Conservation (phyloP, 2,797 vertebrate genomes). For the Balearica regulorum region DNA sequence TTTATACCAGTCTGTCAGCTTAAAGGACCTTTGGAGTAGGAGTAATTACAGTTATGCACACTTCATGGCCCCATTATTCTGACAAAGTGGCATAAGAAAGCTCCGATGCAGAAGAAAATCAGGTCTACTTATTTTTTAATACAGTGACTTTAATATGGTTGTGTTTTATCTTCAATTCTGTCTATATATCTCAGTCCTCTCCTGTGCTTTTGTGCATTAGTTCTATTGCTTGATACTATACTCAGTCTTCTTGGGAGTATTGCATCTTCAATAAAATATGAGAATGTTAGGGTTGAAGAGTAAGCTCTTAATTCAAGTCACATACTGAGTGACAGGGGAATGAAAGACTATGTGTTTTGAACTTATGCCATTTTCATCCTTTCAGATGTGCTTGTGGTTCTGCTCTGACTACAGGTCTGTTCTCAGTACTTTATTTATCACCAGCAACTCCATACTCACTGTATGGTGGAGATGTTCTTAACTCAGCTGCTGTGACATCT, state of each 20-base stretch:
- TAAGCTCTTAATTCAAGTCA: constrained; percentile 51
- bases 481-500: neutral
- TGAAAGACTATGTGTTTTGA: constrained; percentile 23
- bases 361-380: constrained; percentile 33
- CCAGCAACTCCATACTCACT: neutral
- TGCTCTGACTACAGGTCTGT: neutral
- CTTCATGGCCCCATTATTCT: constrained; percentile 24
- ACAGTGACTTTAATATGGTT: constrained; percentile 13
- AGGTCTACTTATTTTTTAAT: constrained; percentile 47
- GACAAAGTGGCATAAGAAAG: neutral
- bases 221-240: neutral
- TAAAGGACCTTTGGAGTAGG: constrained; percentile 19
- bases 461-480: neutral
- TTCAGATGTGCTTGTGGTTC: neutral
- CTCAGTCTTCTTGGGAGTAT: neutral
- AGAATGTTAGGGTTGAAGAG: neutral
- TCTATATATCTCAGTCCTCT: constrained; percentile 13
- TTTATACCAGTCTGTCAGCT: constrained; percentile 16
- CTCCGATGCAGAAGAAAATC: constrained; percentile 30
- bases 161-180: constrained; percentile 29
- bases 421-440: constrained; percentile 24
- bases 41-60: constrained; percentile 32
- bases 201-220: neutral
- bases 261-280: constrained; percentile 62
- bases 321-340: constrained; percentile 31